Evolutionary conservation across 2,797 vertebrate species (phyloP), one percentile per base, ranked within the genome.

Genomic region (Argyrosomus regius): DNA sequence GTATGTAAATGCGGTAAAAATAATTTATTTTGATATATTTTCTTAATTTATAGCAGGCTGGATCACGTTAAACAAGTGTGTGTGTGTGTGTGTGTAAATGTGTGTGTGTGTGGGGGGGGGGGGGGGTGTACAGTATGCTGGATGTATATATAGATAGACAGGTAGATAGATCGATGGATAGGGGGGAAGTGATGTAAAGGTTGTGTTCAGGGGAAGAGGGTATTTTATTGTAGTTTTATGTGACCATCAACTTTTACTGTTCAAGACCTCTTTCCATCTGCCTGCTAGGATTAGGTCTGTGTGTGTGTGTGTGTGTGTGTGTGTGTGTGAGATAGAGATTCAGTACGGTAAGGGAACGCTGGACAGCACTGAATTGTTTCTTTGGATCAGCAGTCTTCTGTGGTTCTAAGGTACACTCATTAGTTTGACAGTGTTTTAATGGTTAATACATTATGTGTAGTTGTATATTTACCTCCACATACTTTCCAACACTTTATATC

Each of bases 231-330:
- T 49, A 46, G 31, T 73, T 81, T 81, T 70, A 81, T 81, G 64
- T 74, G 52, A 68, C 49, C 75, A 71, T 87, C 61, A 84, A 63
- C 52, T 75, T 84, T 80, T 72, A 82, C 61, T 84, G 58, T 83
- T 72, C 7, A 66, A 72, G 78, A 64, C 59, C 57, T 53, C 26
- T 62, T 56, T 75, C 66, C 67, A 72, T 72, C 75, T 82, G 72
- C 58, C 65, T 59, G 28, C 60, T 52, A 58, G 18, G 28, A 81
- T 48, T 65, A 26, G 41, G 20, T 24, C 11, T 16, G 17, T 26
- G 53, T 62, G 26, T 26, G 50, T 18, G 62, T 24, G 31, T 16
- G 46, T 13, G 48, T 12, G 22, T 61, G 22, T 39, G 61, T 18
- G 52, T 3, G 22, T 53, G 50, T 53, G 50, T 24, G 22, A 8